A percentile compares a stretch with the other conserved stretches of the same genome.
Conservation (phyloP, 1,140 invertebrate genomes). For the Trichonephila clavata region DNA sequence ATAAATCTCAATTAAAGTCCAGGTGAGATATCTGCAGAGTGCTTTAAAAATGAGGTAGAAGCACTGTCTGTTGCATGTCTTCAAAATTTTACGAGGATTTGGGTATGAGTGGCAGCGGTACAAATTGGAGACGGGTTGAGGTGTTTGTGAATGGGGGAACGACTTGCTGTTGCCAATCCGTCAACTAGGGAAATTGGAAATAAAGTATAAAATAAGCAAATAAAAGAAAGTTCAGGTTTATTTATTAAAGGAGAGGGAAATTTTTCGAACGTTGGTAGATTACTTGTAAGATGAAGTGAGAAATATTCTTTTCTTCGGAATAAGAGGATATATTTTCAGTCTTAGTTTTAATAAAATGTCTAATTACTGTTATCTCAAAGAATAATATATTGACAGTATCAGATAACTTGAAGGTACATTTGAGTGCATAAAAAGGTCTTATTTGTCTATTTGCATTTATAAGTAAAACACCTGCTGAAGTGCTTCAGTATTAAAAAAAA, state of each 20-base stretch:
- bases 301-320: too few relatives aligned
- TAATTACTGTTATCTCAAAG: too few relatives aligned
- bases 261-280: not conserved
- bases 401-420: too few relatives aligned
- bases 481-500: too few relatives aligned
- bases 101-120: not conserved
- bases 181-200: not conserved
- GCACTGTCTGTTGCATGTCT: slow-evolving; percentile 3
- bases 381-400: too few relatives aligned
- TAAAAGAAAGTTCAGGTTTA: not conserved
- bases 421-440: too few relatives aligned
- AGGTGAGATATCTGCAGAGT: slow-evolving; percentile 28
- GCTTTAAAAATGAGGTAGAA: slow-evolving; percentile 14
- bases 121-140: not conserved
- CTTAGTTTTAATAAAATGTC: too few relatives aligned
- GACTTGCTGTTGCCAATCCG: not conserved
- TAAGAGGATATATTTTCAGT: too few relatives aligned
- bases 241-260: not conserved
- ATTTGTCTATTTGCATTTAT: too few relatives aligned
- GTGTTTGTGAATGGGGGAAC: not conserved
- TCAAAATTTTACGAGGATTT: slow-evolving; percentile 37
- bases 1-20: slow-evolving; percentile 34
- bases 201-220: not conserved
- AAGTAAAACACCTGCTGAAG: too few relatives aligned
- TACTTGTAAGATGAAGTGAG: too few relatives aligned